Evolutionary conservation across 2,888 invertebrate genomes (phyloP).

Genomic region (Aleiodes leptofemur): DNA sequence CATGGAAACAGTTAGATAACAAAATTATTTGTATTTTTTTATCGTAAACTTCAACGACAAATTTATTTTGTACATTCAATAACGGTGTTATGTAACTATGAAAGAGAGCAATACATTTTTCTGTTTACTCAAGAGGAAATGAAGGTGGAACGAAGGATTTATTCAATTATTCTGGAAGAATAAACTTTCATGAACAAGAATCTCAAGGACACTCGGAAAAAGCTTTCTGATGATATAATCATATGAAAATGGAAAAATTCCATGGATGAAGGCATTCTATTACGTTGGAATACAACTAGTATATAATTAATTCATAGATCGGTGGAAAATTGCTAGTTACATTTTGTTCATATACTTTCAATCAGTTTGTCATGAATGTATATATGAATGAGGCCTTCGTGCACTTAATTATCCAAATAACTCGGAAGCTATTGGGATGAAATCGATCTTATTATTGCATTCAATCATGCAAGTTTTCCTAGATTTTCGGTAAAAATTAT

Average conservation of each 20-base stretch:
- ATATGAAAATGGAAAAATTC: slow-evolving; percentile 3
- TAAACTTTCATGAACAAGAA: slow-evolving; percentile 1
- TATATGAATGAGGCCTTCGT: too few relatives aligned
- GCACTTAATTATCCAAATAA: too few relatives aligned
- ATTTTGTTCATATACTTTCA: neutral
- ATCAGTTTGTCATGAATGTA: neutral
- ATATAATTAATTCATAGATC: neutral
- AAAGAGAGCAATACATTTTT: slow-evolving; percentile 7
- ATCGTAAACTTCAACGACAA: slow-evolving; percentile 8
- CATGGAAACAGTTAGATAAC: neutral
- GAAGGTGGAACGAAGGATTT: neutral
- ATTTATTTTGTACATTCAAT: neutral
- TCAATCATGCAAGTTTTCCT: neutral
- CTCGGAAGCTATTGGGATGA: too few relatives aligned
- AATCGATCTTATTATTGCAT: too few relatives aligned
- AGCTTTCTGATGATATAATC: neutral
- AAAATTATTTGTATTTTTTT: neutral
- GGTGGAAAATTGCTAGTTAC: slow-evolving; percentile 10
- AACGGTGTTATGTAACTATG: slow-evolving; percentile 8
- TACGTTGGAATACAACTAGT: neutral
- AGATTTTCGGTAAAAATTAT: neutral
- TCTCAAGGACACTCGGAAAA: neutral
- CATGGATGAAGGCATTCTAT: slow-evolving; percentile 16
- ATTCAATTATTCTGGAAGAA: slow-evolving; percentile 1
- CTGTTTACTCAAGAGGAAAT: neutral